Evolutionary conservation across 2,797 vertebrate genomes (phyloP), one percentile per base, ranked within the genome.

Genomic region (Macropus fuliginosus): DNA sequence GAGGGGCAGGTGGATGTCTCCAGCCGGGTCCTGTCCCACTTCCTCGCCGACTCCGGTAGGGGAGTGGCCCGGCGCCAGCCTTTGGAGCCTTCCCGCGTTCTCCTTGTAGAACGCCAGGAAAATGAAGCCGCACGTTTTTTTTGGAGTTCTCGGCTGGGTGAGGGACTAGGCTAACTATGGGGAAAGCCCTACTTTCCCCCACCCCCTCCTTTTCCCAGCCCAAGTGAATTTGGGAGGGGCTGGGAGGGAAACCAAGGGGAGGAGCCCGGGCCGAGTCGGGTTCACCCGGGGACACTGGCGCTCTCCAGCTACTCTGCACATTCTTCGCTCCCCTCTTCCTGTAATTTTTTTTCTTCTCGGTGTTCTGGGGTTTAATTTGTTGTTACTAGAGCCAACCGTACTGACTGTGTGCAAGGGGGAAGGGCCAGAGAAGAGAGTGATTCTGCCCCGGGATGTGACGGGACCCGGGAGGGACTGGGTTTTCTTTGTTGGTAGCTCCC

Each of bases 221-320:
- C 97, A 27, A 93, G 55, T 31, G 28, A 46, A 59, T 95, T 95
- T 91, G 93, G 96, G 96, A 95, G 94, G 97, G 97, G 93, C 34
- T 74, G 94, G 95, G 96, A 90, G 93, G 74, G 74, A 87, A 87
- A 87, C 74, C 74, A 46, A 87, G 74, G 74, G 74, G 74, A 87
- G 74, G 74, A 87, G 74, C 66, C 46, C 3, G 0, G 27, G 66
- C 95, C 94, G 54, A 98, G 98, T 87, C 29, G 0, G 97, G 97
- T 98, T 98, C 98, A 98, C 98, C 97, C 66, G 74, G 97, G 98
- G 98, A 98, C 98, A 95, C 97, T 98, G 98, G 98, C 98, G 97
- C 66, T 91, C 95, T 94, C 98, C 97, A 96, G 96, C 94, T 95
- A 87, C 96, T 94, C 95, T 90, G 90, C 14, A 94, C 92, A 92